phyloP scores from a whole-genome alignment of 35 echinoderm and acorn worm species.

The Anneissia japonica region DNA sequence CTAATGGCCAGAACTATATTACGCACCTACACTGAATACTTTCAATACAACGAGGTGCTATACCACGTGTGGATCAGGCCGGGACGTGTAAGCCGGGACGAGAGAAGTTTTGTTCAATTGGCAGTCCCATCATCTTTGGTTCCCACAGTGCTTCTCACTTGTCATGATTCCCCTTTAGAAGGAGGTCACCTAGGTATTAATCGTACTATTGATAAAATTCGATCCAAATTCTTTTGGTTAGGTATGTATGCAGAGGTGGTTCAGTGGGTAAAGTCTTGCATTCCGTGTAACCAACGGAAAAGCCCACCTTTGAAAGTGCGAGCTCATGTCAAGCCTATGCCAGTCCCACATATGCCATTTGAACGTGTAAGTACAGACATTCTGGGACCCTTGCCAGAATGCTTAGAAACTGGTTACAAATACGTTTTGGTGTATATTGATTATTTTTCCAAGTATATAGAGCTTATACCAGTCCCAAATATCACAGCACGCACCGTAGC shows the following conservation, averaged over 20 bases:
- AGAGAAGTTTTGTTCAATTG: slow-evolving; percentile 31
- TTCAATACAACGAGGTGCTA: slow-evolving; percentile 22
- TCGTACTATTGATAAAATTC: slow-evolving; percentile 41
- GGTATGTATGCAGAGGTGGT: slow-evolving; percentile 41
- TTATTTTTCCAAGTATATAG: slow-evolving; percentile 57
- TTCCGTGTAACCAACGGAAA: slow-evolving; percentile 47
- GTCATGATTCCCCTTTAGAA: slow-evolving; percentile 47
- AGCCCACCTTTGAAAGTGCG: not conserved
- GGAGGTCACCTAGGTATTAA: slow-evolving; percentile 45
- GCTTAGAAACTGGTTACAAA: slow-evolving; percentile 16
- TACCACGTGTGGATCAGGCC: slow-evolving; percentile 41
- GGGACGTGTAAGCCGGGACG: slow-evolving; percentile 15
- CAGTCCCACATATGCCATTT: slow-evolving; percentile 15
- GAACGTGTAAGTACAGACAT: slow-evolving; percentile 53
- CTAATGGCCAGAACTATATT: not conserved
- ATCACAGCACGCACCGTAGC: no score
- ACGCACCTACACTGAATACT: slow-evolving; percentile 10
- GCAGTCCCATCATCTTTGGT: slow-evolving; percentile 7
- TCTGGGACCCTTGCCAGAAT: slow-evolving; percentile 37
- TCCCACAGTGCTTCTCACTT: not conserved
- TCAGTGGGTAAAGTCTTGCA: slow-evolving; percentile 54
- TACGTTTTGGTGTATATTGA: slow-evolving; percentile 50
- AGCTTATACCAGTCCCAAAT: no score
- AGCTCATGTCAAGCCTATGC: slow-evolving; percentile 38
- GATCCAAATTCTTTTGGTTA: slow-evolving; percentile 37